Percentiles rank a stretch among this genome's conserved stretches.
Conservation (phyloP, 2,113 vertebrate species). For the Puffinus mauretanicus region DNA sequence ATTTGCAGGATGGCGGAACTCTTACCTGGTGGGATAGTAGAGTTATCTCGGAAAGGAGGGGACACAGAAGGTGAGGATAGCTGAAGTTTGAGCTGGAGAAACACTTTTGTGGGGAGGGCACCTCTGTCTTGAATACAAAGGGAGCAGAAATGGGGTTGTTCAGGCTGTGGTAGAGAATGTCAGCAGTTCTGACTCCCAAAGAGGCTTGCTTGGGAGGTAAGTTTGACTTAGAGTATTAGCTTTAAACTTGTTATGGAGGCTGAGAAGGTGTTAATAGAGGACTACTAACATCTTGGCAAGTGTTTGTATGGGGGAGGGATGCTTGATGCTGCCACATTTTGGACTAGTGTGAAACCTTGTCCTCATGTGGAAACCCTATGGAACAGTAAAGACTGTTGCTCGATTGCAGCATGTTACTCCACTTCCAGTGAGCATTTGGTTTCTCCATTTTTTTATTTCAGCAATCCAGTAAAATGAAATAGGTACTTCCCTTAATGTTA, state of each 20-base stretch:
- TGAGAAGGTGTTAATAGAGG: not conserved
- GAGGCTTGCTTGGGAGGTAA: not conserved
- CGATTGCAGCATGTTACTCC: not conserved
- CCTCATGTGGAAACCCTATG: not conserved
- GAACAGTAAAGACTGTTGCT: not conserved
- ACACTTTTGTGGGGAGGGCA: not conserved
- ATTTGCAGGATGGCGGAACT: not conserved
- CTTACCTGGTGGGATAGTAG: not conserved
- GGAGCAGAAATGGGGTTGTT: not conserved
- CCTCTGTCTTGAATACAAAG: rapidly evolving
- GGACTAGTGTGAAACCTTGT: not conserved
- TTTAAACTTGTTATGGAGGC: not conserved
- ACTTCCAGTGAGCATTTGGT: not conserved
- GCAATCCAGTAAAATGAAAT: not conserved
- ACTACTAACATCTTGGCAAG: not conserved
- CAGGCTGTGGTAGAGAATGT: not conserved
- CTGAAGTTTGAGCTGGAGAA: not conserved
- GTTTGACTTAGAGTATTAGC: not conserved
- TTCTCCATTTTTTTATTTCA: not conserved
- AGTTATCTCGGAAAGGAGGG: not conserved
- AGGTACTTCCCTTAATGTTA: not conserved
- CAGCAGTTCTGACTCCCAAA: not conserved
- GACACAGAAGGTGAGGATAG: not conserved
- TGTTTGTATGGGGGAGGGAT: not conserved
- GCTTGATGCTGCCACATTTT: not conserved